Evolutionary conservation across 2,888 invertebrate genomes (phyloP), one percentile per base, ranked within the genome.

Genomic region (Sphecodes monilicornis): DNA sequence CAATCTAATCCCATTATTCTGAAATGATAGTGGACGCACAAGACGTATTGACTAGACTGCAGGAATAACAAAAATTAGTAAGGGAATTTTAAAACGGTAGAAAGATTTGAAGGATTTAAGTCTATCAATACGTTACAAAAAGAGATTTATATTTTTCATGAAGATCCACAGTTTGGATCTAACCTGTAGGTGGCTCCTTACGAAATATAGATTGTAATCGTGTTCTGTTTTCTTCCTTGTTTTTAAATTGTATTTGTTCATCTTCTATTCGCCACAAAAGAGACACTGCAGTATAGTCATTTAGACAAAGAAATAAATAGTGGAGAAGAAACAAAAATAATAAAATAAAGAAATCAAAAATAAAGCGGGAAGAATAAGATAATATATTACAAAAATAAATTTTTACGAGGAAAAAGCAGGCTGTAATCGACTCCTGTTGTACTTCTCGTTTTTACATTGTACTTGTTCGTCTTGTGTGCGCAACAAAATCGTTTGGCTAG

Each of bases 371-470:
- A n/a, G n/a, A n/a, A n/a, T n/a, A n/a, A n/a, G n/a, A n/a, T n/a
- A n/a, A n/a, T n/a, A n/a, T n/a, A n/a, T n/a, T n/a, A n/a, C n/a
- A n/a, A n/a, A n/a, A n/a, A n/a, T n/a, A n/a, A n/a, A n/a, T n/a
- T n/a, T n/a, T n/a, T n/a, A n/a, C n/a, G n/a, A n/a, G n/a, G n/a
- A n/a, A n/a, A n/a, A 39, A 39, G 8, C 39, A 39, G 39, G 8
- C 8, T 41, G 13, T 41, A 41, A 41, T 41, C 41, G 10, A 11
- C 26, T 10, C 22, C 22, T 1, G n/a, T 57, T n/a, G n/a, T n/a
- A n/a, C n/a, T n/a, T n/a, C 26, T 66, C 80, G 75, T 75, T 69
- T 72, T 57, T 39, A n/a, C n/a, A n/a, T n/a, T n/a, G 72, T 77
- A 70, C 78, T 84, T 3, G 43, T 13, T 11, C 43, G 13, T 6